Evolutionary conservation across 2,113 vertebrate genomes (phyloP).

Genomic region (Mohoua ochrocephala): DNA sequence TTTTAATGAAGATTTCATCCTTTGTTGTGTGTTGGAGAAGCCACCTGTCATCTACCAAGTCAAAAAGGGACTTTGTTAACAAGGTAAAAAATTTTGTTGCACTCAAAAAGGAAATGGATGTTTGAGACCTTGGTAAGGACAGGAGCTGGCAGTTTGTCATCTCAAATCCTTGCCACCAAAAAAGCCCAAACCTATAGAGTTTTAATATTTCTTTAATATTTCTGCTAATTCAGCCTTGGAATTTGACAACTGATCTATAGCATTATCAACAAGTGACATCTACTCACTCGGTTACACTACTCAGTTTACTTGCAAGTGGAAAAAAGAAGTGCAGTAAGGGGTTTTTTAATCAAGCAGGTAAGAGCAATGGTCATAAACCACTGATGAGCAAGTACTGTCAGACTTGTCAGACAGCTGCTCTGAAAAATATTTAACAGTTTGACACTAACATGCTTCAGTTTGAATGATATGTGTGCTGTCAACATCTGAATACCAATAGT

Average conservation of each 20-base stretch:
- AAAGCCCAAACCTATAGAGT: background rate
- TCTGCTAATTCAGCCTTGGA: background rate
- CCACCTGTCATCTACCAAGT: background rate
- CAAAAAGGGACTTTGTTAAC: background rate
- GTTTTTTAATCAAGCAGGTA: background rate
- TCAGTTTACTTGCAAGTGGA: background rate
- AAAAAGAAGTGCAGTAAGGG: background rate
- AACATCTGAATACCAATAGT: background rate
- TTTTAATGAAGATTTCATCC: background rate
- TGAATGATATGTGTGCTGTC: background rate
- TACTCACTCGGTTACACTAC: background rate
- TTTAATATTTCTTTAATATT: background rate
- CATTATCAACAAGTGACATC: background rate
- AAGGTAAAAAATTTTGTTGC: background rate
- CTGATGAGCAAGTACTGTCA: constrained; percentile 10
- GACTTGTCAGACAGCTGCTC: background rate
- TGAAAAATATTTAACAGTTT: constrained; percentile 10
- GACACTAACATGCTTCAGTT: background rate
- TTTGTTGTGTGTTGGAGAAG: background rate
- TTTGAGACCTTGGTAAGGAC: background rate
- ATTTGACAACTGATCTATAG: background rate
- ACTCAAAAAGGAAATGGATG: background rate
- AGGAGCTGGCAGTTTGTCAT: background rate
- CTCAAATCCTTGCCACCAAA: background rate
- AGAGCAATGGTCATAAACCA: background rate